Conservation (phyloP, 2,797 vertebrate genomes). For the Paguma larvata region DNA sequence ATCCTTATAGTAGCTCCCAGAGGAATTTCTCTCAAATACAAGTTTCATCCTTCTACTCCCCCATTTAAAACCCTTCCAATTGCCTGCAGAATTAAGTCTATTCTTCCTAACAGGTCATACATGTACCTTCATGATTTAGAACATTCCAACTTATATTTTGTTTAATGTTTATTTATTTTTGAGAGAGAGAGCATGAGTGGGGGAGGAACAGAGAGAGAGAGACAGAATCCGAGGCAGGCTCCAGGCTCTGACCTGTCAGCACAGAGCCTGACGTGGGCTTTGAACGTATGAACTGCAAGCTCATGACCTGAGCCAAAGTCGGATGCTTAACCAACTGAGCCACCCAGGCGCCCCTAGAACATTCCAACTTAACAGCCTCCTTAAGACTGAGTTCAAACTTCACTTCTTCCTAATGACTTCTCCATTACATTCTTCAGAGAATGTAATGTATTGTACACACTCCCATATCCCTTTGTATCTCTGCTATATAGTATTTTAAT, state of each 20-base stretch:
- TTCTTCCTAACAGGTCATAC: neutral
- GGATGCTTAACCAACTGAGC: too few species aligned
- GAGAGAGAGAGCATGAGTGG: too few species aligned
- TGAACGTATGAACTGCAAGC: fast-evolving
- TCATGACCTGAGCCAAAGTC: too few species aligned
- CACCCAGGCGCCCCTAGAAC: neutral
- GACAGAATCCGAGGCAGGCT: too few species aligned
- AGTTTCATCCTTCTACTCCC: neutral
- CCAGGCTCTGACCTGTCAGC: too few species aligned
- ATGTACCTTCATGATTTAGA: neutral
- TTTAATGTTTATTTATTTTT: too few species aligned
- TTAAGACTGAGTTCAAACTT: neutral
- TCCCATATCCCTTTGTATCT: neutral
- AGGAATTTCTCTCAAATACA: conserved; percentile 28
- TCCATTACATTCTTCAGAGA: neutral
- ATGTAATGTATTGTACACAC: neutral
- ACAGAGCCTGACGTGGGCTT: too few species aligned
- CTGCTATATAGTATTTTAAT: neutral
- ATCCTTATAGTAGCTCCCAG: neutral
- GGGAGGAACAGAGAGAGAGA: too few species aligned
- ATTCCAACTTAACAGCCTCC: neutral
- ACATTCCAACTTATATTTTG: neutral
- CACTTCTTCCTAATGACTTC: neutral
- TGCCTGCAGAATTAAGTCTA: neutral
- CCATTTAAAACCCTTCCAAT: conserved; percentile 25